These are phyloP conservation scores for Sminthurinus aureus DNA, from an alignment of 2,888 invertebrate species.

Conservation along the genomic window DNA sequence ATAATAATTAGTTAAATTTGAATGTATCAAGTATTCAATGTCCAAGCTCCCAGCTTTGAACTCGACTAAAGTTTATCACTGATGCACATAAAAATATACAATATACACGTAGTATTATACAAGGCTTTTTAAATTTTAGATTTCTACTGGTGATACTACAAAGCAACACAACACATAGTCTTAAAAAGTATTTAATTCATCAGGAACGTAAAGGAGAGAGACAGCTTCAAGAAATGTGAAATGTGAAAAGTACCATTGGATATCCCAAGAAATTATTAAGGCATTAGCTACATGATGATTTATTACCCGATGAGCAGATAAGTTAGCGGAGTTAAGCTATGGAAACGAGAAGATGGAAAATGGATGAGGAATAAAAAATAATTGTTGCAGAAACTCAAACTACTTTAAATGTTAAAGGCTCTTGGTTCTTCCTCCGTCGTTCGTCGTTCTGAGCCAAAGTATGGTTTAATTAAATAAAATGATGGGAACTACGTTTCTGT, in stretches of 20 bases:
- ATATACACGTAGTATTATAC: too few relatives aligned
- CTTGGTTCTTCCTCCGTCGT: too few relatives aligned
- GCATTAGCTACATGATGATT: constrained; percentile 11
- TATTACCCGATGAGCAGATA: not conserved
- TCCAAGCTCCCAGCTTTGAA: too few relatives aligned
- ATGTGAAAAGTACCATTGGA: not conserved
- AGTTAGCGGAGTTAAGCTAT: not conserved
- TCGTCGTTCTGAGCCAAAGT: not conserved
- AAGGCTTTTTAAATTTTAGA: too few relatives aligned
- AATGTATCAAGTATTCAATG: too few relatives aligned
- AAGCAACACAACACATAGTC: not conserved
- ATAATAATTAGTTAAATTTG: too few relatives aligned
- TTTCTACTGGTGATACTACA: not conserved
- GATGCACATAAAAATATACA: too few relatives aligned
- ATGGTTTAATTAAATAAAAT: not conserved
- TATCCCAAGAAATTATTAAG: not conserved
- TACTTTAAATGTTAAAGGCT: not conserved
- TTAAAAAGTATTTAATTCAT: not conserved
- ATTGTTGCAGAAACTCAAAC: not conserved
- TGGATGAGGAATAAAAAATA: not conserved
- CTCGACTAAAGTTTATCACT: too few relatives aligned
- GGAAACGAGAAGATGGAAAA: too few relatives aligned
- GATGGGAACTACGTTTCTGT: too few relatives aligned
- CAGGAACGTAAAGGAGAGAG: too few relatives aligned
- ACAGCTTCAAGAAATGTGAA: not conserved